Evolutionary conservation across 2,888 invertebrate species (phyloP).

Genomic region (Papilio elwesi): DNA sequence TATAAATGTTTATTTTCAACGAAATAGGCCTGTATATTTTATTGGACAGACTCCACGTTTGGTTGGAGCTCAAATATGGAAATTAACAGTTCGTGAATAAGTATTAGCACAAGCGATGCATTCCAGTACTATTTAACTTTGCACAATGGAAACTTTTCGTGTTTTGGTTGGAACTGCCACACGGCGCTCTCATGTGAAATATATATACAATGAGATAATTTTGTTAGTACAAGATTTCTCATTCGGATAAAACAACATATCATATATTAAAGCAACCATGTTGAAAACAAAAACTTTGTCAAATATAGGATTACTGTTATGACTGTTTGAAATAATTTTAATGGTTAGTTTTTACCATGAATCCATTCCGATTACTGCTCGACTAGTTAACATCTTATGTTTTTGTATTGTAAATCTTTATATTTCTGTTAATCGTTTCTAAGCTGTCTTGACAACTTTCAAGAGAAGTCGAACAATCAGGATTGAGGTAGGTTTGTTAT

Average conservation of each 20-base stretch:
- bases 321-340: too few relatives aligned
- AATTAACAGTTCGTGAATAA: conserved; percentile 32
- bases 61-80: conserved; percentile 27
- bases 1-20: background rate
- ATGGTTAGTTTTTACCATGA: too few relatives aligned
- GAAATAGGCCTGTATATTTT: background rate
- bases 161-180: conserved; percentile 23
- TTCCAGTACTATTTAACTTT: conserved; percentile 34
- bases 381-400: too few relatives aligned
- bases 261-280: background rate
- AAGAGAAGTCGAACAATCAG: too few relatives aligned
- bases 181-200: conserved; percentile 11
- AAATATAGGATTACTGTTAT: background rate
- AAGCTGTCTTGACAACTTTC: too few relatives aligned
- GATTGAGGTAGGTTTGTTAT: background rate
- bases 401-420: too few relatives aligned
- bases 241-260: conserved; percentile 10
- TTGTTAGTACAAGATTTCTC: conserved; percentile 10
- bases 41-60: conserved; percentile 7
- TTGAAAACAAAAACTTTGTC: background rate
- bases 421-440: too few relatives aligned
- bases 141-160: conserved; percentile 35
- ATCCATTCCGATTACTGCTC: too few relatives aligned
- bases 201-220: conserved; percentile 29
- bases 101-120: conserved; percentile 26